phyloP scores from a whole-genome alignment of 1,140 invertebrate genomes.

The Caenorhabditis briggsae region DNA sequence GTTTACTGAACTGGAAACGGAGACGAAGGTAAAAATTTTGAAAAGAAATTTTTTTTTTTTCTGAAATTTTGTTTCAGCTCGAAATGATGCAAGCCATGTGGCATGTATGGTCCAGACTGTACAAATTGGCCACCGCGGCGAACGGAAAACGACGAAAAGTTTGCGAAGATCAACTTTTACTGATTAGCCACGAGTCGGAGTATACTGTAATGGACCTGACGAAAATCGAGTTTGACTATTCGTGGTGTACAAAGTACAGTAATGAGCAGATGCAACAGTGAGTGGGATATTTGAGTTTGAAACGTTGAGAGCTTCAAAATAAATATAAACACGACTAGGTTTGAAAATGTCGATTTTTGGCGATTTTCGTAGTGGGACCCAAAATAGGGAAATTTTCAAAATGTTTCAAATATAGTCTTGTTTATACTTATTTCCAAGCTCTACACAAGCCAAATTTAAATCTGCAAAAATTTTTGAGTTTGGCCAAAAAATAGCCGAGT shows the following conservation, averaged over 20 bases:
- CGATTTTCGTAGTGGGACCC: neutral
- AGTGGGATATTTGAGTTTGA: neutral
- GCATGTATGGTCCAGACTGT: slow-evolving; percentile 1
- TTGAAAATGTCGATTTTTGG: neutral
- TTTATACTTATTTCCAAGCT: too few relatives aligned
- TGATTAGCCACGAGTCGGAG: neutral
- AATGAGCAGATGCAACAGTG: slow-evolving; percentile 40
- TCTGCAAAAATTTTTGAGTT: too few relatives aligned
- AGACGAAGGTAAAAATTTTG: neutral
- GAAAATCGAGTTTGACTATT: slow-evolving; percentile 22
- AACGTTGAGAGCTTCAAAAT: neutral
- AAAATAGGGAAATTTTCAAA: too few relatives aligned
- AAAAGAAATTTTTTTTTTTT: slow-evolving; percentile 16
- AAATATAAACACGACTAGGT: neutral
- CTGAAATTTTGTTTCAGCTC: neutral
- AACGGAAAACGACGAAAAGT: neutral
- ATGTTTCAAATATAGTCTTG: too few relatives aligned
- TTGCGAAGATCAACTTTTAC: neutral
- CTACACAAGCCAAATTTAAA: too few relatives aligned
- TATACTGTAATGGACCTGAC: slow-evolving; percentile 40
- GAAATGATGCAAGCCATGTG: slow-evolving; percentile 17
- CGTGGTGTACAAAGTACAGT: slow-evolving; percentile 26
- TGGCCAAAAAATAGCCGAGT: too few relatives aligned
- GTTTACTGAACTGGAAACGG: neutral
- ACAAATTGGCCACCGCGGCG: neutral